Conservation (phyloP, 2,113 vertebrate species). For the Glaucidium brasilianum region DNA sequence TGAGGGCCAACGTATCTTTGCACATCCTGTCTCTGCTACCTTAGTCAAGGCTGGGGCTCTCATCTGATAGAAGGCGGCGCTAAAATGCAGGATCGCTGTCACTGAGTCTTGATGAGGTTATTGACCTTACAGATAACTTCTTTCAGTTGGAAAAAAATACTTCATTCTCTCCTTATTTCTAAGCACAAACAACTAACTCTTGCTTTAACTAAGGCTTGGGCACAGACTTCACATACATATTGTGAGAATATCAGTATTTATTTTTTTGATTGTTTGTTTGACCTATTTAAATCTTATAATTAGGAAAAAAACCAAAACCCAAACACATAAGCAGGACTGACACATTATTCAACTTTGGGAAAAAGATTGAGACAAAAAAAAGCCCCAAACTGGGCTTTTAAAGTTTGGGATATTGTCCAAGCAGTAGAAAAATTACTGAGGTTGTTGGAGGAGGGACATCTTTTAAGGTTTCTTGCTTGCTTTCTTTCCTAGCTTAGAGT, state of each 20-base stretch:
- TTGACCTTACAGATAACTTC: neutral
- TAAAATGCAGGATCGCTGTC: neutral
- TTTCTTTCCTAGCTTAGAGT: neutral
- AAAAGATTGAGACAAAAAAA: neutral
- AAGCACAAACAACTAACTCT: neutral
- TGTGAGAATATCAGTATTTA: neutral
- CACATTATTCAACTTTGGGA: neutral
- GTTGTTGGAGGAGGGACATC: neutral
- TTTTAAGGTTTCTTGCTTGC: neutral
- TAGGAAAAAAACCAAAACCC: neutral
- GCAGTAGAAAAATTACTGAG: neutral
- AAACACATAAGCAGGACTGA: neutral
- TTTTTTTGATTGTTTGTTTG: too few species aligned
- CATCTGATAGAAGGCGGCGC: neutral
- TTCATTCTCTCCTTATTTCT: neutral
- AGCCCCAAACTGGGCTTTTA: neutral
- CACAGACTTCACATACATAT: neutral
- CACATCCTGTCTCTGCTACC: neutral
- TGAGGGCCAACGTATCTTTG: neutral
- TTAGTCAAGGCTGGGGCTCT: neutral
- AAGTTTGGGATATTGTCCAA: neutral
- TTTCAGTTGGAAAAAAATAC: neutral
- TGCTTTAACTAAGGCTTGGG: neutral
- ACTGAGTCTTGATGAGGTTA: neutral
- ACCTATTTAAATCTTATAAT: neutral